phyloP scores from a whole-genome alignment of 1,140 invertebrate genomes.

The Aphaenogaster ashmeadi region DNA sequence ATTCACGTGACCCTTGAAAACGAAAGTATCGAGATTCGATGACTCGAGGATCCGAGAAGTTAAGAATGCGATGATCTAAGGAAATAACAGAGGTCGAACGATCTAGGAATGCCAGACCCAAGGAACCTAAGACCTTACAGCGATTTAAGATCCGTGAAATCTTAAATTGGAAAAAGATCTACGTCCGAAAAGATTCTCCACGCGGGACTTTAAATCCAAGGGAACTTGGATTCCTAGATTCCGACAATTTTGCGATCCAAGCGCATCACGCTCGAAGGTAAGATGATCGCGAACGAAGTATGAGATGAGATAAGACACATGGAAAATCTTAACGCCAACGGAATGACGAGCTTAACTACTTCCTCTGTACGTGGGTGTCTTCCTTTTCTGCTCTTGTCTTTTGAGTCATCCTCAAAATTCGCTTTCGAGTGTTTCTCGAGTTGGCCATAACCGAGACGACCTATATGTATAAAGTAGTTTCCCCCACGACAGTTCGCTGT shows the following conservation, averaged over 20 bases:
- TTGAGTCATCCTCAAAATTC: constrained; percentile 9
- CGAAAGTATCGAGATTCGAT: constrained; percentile 13
- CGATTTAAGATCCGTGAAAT: not conserved
- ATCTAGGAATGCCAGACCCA: constrained; percentile 20
- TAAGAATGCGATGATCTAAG: not conserved
- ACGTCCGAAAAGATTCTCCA: not conserved
- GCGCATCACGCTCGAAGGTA: constrained; percentile 18
- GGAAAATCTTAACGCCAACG: constrained; percentile 51
- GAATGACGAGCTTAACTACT: constrained; percentile 13
- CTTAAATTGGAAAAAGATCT: constrained; percentile 32
- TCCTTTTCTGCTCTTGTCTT: not conserved
- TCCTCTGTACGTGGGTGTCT: constrained; percentile 8
- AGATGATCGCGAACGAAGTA: constrained; percentile 54
- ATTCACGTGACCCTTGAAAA: constrained; percentile 10
- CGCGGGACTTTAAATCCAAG: constrained; percentile 1
- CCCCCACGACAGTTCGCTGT: constrained; percentile 42
- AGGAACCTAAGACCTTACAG: not conserved
- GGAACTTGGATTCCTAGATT: not conserved
- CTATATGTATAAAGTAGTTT: constrained; percentile 45
- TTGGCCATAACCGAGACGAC: constrained; percentile 21
- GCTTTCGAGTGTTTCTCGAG: constrained; percentile 12
- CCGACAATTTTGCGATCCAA: constrained; percentile 31
- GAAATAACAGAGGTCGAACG: not conserved
- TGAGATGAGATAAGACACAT: constrained; percentile 61
- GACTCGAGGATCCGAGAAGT: not conserved